Base-by-base conservation (phyloP, 2,888 invertebrate species). In the Drosophila tanythrix region DNA sequence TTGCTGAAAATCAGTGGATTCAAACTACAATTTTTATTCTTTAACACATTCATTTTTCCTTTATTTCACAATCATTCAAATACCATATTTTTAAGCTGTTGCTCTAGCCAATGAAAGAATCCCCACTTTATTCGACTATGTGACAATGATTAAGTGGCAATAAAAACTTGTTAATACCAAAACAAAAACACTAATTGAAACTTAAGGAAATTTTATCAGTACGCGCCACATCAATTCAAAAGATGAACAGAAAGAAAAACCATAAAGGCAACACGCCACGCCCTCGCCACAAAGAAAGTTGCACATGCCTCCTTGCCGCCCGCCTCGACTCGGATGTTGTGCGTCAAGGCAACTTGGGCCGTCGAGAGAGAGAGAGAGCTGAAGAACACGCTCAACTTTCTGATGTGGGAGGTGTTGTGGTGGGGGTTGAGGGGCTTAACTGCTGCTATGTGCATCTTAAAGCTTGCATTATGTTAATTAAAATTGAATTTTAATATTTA, bases 171-270 rank as follows among this genome's bases (percentile, higher is more conserved):
- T 48, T 69, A 48, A 69, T 59, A 66, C 64, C 61, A 50, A 56
- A 46, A 67, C 70, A 66, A 66, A 65, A 75, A 67, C 64, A 21
- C 56, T 38, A 58, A 40, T 61, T 70, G 67, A 74, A 77, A 70
- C 59, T 74, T 65, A 83, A 72, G 43, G 64, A 82, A 69, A 64
- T 50, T 43, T 66, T 82, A 74, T 89, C 85, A 86, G 85, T 86
- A 78, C 89, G 70, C 57, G 89, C 85, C 85, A 89, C 85, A 81
- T 79, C 59, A 83, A 74, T 58, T 73, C 29, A 73, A 76, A 76
- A 56, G n/a, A 60, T 10, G 18, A 64, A 38, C 60, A 60, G 36
- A 60, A 60, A 64, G 43, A 57, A 70, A 58, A 58, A 51, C 55
- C 55, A 21, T 38, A 8, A 1, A 10, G 18, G 48, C 52, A 55